Evolutionary conservation across 1,140 invertebrate genomes (phyloP).

Genomic region (Bombus pascuorum): DNA sequence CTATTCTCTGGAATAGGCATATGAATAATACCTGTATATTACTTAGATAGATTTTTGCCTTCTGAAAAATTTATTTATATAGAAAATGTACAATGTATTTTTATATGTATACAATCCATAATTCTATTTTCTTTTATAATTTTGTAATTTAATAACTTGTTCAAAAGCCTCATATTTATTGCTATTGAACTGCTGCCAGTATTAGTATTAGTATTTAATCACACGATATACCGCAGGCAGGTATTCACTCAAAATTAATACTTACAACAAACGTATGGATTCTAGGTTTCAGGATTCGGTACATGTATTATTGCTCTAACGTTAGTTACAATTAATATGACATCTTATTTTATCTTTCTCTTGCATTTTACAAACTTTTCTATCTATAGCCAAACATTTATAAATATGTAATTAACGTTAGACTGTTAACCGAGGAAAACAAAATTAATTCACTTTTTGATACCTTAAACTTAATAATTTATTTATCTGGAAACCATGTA

Average conservation of each 20-base stretch:
- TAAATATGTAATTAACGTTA: not conserved
- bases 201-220: conserved; percentile 34
- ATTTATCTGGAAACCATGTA: not conserved
- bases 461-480: not conserved
- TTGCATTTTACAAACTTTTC: not conserved
- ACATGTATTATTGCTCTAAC: not conserved
- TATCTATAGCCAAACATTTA: not conserved
- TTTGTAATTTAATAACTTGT: conserved; percentile 8
- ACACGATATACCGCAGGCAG: not conserved
- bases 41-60: not conserved
- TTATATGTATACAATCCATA: not conserved
- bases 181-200: conserved; percentile 25
- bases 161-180: not conserved
- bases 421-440: not conserved
- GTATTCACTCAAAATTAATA: conserved; percentile 18
- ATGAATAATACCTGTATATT: not conserved
- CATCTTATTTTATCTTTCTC: not conserved
- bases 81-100: conserved; percentile 9
- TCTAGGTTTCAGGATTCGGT: not conserved
- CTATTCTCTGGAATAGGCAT: not conserved
- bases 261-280: not conserved
- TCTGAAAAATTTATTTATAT: not conserved
- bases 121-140: not conserved
- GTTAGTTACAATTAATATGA: not conserved
- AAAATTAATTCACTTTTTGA: not conserved